phyloP scores from a whole-genome alignment of 2,113 vertebrate species.

The Turdus rufiventris region DNA sequence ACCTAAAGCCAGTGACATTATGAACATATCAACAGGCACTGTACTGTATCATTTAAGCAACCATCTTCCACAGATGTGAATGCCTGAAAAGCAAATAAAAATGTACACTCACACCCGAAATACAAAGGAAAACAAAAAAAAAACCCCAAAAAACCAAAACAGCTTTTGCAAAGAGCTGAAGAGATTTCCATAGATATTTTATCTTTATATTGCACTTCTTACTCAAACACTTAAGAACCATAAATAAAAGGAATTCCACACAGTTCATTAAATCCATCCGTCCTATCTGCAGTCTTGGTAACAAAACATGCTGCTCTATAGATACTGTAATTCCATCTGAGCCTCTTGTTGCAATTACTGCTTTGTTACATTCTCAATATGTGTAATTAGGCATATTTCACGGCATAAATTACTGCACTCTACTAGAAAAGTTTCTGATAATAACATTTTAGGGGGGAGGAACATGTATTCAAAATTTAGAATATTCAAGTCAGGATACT shows the following conservation, averaged over 20 bases:
- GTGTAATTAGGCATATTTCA: neutral
- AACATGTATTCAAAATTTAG: neutral
- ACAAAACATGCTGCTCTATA: neutral
- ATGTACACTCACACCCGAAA: neutral
- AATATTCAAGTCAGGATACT: neutral
- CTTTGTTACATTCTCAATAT: neutral
- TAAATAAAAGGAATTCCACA: neutral
- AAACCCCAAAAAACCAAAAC: too few relatives aligned
- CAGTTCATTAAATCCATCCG: neutral
- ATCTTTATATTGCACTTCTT: neutral
- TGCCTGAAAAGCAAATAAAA: neutral
- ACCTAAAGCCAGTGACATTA: neutral
- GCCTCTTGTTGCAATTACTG: neutral
- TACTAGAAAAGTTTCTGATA: neutral
- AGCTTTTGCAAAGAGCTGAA: neutral
- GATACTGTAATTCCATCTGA: neutral
- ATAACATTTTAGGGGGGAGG: neutral
- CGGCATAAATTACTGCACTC: neutral
- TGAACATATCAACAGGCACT: neutral
- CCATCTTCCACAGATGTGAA: neutral
- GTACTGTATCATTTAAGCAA: neutral
- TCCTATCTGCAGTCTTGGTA: neutral
- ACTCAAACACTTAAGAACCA: neutral
- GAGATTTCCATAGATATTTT: neutral
- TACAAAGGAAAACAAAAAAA: neutral